phyloP scores from a whole-genome alignment of 2,888 invertebrate genomes.

The Branchipolynoe longqiensis region DNA sequence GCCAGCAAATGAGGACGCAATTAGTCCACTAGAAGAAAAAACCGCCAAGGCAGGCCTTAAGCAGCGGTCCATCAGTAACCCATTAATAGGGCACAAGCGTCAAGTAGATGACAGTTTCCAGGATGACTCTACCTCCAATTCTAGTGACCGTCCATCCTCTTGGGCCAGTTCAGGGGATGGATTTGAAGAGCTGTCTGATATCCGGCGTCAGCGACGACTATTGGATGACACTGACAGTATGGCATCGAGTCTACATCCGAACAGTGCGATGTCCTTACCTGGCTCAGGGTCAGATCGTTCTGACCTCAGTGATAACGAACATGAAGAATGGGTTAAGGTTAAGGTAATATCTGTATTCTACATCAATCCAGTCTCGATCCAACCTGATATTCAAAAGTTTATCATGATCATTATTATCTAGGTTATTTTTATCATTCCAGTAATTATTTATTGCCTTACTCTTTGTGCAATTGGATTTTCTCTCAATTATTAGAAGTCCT shows the following conservation, averaged over 20 bases:
- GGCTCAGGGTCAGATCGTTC: constrained; percentile 52
- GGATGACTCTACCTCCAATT: constrained; percentile 30
- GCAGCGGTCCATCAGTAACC: constrained; percentile 29
- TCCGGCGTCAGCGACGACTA: background rate
- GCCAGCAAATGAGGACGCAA: constrained; percentile 36
- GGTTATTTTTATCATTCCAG: too few relatives aligned
- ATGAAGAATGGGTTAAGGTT: constrained; percentile 65
- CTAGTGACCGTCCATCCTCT: constrained; percentile 40
- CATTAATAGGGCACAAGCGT: background rate
- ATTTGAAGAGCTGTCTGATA: background rate
- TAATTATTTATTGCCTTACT: too few relatives aligned
- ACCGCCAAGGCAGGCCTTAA: background rate
- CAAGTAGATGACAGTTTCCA: background rate
- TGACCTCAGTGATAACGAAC: constrained; percentile 57
- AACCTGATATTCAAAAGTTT: too few relatives aligned
- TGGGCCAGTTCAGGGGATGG: constrained; percentile 56
- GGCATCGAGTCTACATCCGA: constrained; percentile 2
- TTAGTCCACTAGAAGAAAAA: background rate
- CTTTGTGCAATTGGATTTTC: too few relatives aligned
- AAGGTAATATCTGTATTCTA: too few relatives aligned
- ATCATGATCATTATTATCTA: too few relatives aligned
- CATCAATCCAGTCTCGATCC: too few relatives aligned
- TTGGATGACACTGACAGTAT: background rate
- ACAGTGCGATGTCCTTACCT: background rate
- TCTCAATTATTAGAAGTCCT: too few relatives aligned